Conservation (phyloP, 1,140 invertebrate genomes). For the Drosophila paulistorum region DNA sequence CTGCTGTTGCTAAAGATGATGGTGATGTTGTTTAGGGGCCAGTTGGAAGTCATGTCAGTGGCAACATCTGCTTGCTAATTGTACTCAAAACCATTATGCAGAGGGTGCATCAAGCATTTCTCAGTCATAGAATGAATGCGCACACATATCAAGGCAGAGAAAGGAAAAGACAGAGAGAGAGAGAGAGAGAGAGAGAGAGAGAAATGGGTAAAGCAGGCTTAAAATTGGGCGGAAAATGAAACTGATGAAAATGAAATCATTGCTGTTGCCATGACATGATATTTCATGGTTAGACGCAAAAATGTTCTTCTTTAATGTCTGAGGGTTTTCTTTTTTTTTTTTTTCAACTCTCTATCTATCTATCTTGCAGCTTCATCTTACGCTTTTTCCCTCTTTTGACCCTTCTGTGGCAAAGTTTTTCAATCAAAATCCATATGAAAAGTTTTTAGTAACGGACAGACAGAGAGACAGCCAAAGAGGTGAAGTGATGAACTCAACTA, state of each 20-base stretch:
- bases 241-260: constrained; percentile 9
- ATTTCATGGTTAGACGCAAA: not conserved
- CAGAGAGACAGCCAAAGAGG: not conserved
- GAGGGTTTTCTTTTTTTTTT: not conserved
- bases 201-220: not conserved
- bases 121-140: not conserved
- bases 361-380: constrained; percentile 19
- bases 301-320: not conserved
- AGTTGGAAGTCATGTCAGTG: constrained; percentile 46
- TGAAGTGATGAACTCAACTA: not conserved
- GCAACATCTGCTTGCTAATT: constrained; percentile 59
- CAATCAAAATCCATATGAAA: constrained; percentile 70
- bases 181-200: no score
- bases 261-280: constrained; percentile 29
- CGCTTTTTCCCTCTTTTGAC: not conserved
- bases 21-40: constrained; percentile 6
- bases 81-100: constrained; percentile 68
- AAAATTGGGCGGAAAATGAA: constrained; percentile 5
- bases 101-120: constrained; percentile 26
- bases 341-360: constrained; percentile 7
- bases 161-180: not conserved
- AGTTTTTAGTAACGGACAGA: constrained; percentile 37
- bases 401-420: constrained; percentile 52
- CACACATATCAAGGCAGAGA: not conserved
- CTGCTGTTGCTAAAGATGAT: not conserved